phyloP scores from a whole-genome alignment of 1,140 invertebrate genomes.

The Heliconius hewitsoni region DNA sequence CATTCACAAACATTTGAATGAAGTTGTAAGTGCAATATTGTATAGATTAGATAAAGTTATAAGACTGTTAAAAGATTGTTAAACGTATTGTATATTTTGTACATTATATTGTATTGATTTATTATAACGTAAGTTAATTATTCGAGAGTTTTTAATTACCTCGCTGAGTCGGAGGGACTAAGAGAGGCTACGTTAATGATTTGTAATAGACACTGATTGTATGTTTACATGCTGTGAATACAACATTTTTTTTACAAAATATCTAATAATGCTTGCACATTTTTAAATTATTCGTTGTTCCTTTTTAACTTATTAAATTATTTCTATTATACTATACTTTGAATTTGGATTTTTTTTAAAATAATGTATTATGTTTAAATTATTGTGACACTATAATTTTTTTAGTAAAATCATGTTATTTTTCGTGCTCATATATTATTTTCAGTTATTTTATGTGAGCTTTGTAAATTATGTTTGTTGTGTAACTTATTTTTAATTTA shows the following conservation, averaged over 20 bases:
- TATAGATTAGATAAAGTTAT: conserved; percentile 75
- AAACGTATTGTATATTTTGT: conserved; percentile 78
- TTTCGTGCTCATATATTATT: conserved; percentile 19
- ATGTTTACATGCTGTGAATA: conserved; percentile 31
- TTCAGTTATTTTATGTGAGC: conserved; percentile 37
- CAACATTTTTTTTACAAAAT: conserved; percentile 35
- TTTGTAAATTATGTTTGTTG: conserved; percentile 66
- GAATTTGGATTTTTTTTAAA: conserved; percentile 16
- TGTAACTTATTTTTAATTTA: conserved; percentile 70
- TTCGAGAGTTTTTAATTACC: conserved; percentile 66
- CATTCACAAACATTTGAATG: conserved; percentile 34
- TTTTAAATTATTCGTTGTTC: conserved; percentile 30
- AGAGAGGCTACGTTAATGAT: conserved; percentile 59
- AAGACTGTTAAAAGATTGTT: conserved; percentile 81
- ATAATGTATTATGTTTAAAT: conserved; percentile 1
- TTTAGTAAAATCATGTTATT: neutral
- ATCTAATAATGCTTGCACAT: conserved; percentile 29
- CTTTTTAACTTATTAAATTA: neutral
- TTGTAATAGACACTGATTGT: conserved; percentile 47
- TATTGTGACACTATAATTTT: neutral
- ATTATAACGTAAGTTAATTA: conserved; percentile 67
- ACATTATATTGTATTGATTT: conserved; percentile 76
- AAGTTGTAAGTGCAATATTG: conserved; percentile 77
- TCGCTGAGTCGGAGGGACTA: conserved; percentile 46
- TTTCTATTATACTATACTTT: conserved; percentile 23